Conservation (phyloP, 2,797 vertebrate species). For the Dicrostonyx torquatus region DNA sequence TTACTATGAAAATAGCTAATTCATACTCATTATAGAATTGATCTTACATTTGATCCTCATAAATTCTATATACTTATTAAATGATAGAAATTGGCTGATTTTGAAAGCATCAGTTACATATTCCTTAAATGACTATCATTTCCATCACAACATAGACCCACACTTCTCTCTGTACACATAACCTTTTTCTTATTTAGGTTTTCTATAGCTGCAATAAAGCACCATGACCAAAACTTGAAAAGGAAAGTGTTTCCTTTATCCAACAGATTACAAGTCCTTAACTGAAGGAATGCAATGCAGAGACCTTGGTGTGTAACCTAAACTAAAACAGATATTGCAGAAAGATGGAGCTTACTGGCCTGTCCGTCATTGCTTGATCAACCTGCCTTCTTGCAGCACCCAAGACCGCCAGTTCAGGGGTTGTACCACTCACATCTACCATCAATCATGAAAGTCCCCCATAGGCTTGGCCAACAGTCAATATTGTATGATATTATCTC, state of each 20-base stretch:
- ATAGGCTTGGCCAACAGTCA: neutral
- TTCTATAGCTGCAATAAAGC: neutral
- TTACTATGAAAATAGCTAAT: neutral
- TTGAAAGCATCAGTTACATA: no score
- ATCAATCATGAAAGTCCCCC: neutral
- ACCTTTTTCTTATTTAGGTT: neutral
- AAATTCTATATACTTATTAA: neutral
- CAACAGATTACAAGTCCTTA: neutral
- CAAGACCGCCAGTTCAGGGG: neutral
- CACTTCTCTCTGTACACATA: neutral
- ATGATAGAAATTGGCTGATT: neutral
- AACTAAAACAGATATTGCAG: neutral
- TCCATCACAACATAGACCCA: no score
- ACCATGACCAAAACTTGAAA: neutral
- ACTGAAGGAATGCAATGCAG: neutral
- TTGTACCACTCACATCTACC: neutral
- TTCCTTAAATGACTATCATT: neutral
- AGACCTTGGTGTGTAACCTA: neutral
- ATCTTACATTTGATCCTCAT: neutral
- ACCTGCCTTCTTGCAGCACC: neutral
- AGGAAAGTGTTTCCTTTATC: neutral
- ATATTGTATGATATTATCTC: neutral
- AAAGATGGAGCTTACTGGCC: no score
- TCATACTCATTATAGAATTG: neutral
- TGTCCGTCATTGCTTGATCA: neutral